Evolutionary conservation across 2,797 vertebrate genomes (phyloP), one percentile per base, ranked within the genome.

Genomic region (Lepilemur ruficaudatus): DNA sequence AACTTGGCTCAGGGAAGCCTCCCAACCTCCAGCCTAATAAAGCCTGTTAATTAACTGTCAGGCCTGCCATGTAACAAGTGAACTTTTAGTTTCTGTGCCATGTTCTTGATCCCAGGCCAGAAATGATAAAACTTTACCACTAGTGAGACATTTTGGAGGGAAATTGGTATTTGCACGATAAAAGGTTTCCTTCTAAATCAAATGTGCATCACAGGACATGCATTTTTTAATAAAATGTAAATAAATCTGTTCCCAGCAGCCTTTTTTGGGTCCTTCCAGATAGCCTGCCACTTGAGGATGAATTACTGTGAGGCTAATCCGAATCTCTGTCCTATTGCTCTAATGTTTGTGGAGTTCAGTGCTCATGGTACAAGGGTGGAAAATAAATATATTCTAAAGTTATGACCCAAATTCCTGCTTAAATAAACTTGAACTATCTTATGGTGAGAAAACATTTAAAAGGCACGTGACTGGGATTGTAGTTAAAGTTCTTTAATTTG

Each of bases 11-110:
- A 12, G 70, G 3, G 65, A 92, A 63, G 67, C 88, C 73, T 91
- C 63, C 84, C 10, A 12, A 75, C 92, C 91, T 78, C 52, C 55
- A 93, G 69, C 38, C 95, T 86, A 94, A 95, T 84, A 94, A 95
- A 96, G 89, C 75, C 82, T 88, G 90, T 93, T 96, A 89, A 95
- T 93, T 73, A 95, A 79, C 90, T 94, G 96, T 92, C 94, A 98
- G 96, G 23, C 78, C 82, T 81, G 85, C 94, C 93, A 92, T 52
- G 72, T 96, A 96, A 96, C 96, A 78, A 96, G 81, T 32, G 32
- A 89, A 88, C 69, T 63, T 92, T 70, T 57, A 78, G 94, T 67
- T 91, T 38, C 70, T 50, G 9, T 89, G 93, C 95, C 38, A 72
- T 93, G 96, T 96, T 93, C 92, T 94, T 96, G 97, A 85, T 80